Evolutionary conservation across 2,888 invertebrate species (phyloP).

Genomic region (Tipula helvola): DNA sequence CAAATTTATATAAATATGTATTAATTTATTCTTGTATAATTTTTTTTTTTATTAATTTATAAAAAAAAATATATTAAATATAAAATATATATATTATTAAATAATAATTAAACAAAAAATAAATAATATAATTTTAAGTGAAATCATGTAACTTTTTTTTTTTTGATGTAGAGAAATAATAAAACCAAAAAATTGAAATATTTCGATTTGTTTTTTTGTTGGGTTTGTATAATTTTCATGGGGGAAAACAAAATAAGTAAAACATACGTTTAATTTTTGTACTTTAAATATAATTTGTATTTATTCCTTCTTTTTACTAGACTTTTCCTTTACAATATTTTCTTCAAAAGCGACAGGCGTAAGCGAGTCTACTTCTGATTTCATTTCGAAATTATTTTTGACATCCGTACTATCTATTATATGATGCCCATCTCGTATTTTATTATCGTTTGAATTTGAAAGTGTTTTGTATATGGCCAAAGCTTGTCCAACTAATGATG

Average conservation of each 20-base stretch:
- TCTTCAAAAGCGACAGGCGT: not conserved
- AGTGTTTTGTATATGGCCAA: conserved; percentile 31
- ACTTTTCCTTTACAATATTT: not conserved
- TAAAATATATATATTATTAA: not conserved
- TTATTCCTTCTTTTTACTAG: not conserved
- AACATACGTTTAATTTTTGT: not conserved
- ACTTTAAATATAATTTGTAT: not conserved
- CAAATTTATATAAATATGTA: not conserved
- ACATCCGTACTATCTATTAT: not conserved
- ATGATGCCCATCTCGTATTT: not conserved
- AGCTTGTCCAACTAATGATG: conserved; percentile 31
- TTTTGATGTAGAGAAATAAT: conserved; percentile 5
- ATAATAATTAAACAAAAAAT: not conserved
- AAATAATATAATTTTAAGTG: not conserved
- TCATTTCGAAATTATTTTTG: not conserved
- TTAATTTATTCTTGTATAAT: not conserved
- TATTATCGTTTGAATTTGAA: conserved; percentile 20
- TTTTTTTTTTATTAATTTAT: not conserved
- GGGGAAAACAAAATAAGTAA: not conserved
- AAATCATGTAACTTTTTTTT: not conserved
- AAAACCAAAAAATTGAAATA: not conserved
- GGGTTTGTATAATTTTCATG: not conserved
- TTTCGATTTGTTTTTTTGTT: no score
- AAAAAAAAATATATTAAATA: conserved; percentile 5
- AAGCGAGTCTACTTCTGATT: not conserved